Percentiles rank a stretch among this genome's conserved stretches.
Evolutionary conservation across 2,888 invertebrate genomes (phyloP).

Genomic region (Sicus ferrugineus): DNA sequence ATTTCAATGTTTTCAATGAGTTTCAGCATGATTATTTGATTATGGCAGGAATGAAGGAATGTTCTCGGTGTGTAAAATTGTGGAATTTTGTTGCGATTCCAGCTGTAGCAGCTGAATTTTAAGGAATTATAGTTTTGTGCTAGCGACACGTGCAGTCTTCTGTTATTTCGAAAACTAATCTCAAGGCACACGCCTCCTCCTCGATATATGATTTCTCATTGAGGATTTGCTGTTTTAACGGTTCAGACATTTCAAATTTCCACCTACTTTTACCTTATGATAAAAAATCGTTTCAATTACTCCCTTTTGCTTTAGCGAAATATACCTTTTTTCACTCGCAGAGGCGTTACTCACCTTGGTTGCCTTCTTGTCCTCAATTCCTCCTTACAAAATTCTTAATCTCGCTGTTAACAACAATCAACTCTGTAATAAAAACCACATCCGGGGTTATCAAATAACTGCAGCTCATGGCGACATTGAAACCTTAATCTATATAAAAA

Average conservation of each 20-base stretch:
- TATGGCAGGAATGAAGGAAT: neutral
- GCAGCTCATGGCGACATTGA: slow-evolving; percentile 15
- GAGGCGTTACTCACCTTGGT: slow-evolving; percentile 28
- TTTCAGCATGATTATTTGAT: neutral
- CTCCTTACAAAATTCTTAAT: neutral
- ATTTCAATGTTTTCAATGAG: neutral
- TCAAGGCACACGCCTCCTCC: neutral
- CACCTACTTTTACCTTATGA: neutral
- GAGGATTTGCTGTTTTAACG: neutral
- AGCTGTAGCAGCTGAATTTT: slow-evolving; percentile 11
- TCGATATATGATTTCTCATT: neutral
- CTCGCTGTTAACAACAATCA: neutral
- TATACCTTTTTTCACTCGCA: neutral
- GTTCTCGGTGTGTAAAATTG: neutral
- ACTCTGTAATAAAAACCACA: slow-evolving; percentile 34
- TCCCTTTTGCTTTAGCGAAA: neutral
- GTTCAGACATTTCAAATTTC: slow-evolving; percentile 8
- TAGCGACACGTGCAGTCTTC: neutral
- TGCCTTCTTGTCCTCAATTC: slow-evolving; percentile 25
- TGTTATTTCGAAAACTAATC: neutral
- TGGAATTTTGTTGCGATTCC: neutral
- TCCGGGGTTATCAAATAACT: slow-evolving; percentile 37
- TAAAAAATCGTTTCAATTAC: neutral
- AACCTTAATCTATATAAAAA: slow-evolving; percentile 14
- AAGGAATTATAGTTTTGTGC: neutral